Conservation (phyloP, 1,140 invertebrate species). For the Eurosta solidaginis region DNA sequence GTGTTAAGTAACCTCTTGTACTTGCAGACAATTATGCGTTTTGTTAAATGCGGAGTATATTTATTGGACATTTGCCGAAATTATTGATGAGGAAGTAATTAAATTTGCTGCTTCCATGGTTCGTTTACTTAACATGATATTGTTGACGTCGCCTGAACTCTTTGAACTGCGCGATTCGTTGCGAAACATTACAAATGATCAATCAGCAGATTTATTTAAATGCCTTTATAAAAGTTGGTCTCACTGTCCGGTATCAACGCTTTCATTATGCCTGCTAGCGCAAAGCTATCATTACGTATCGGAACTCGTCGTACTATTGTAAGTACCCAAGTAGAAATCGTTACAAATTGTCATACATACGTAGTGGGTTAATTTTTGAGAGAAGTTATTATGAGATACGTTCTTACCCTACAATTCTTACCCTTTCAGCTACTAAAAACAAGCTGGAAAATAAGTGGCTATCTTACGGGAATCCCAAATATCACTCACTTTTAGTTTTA, state of each 20-base stretch:
- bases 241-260: conserved; percentile 93
- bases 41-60: conserved; percentile 92
- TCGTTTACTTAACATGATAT: conserved; percentile 88
- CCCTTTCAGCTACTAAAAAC: too few relatives aligned
- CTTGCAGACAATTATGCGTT: conserved; percentile 84
- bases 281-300: conserved; percentile 95
- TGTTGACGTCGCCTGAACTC: conserved; percentile 95
- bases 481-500: too few relatives aligned
- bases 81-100: conserved; percentile 82
- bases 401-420: too few relatives aligned
- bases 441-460: too few relatives aligned
- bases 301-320: conserved; percentile 88
- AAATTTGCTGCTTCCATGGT: conserved; percentile 91
- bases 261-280: conserved; percentile 91
- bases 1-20: too few relatives aligned
- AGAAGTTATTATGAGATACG: too few relatives aligned
- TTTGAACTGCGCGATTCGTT: conserved; percentile 87
- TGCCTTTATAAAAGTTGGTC: conserved; percentile 94
- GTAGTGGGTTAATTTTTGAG: too few relatives aligned
- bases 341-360: neutral
- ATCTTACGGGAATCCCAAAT: too few relatives aligned
- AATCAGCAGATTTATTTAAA: conserved; percentile 71
- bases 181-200: conserved; percentile 78
- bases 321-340: conserved; percentile 49
- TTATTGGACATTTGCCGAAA: conserved; percentile 77